Evolutionary conservation across 1,140 invertebrate species (phyloP), one percentile per base, ranked within the genome.

Genomic region (Bactericera cockerelli): DNA sequence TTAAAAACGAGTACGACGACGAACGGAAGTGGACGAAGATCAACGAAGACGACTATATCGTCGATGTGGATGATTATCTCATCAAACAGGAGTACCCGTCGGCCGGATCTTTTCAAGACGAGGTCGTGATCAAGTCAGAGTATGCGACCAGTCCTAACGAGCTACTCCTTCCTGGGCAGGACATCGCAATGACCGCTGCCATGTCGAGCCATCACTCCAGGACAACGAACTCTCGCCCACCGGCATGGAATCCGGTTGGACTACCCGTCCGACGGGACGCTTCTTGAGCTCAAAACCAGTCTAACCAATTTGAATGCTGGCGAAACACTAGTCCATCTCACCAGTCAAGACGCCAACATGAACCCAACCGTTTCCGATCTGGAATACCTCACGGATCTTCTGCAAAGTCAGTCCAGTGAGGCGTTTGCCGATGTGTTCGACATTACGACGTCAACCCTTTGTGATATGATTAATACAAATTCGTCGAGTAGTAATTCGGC

Each of bases 381-480:
- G 38, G 85, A 87, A 69, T 83, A 81, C 39, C 75, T 90, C 31
- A 81, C 80, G 26, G 76, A 79, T 62, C 67, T 79, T 10, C 63
- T 76, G 22, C 71, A 73, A 38, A 72, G n/a, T 19, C 42, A 49
- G 19, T 16, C 42, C 6, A 49, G 22, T 49, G 42, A 49, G 19
- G 42, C 22, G 42, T 49, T 49, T 49, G 28, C 70, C 31, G 22
- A 49, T 49, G 42, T 6, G n/a, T 49, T 49, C 19, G 42, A 49
- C 22, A 49, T 49, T n/a, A 49, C 69, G 70, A 6, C 28, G 4
- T 31, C 28, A 31, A 31, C 28, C 4, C 28, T 31, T 6, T 31
- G 28, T 31, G 28, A 31, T 31, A 31, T 31, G 13, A 31, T 31
- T 13, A 31, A 31, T 31, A 31, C 28, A 31, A 31, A 31, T 31